Percentiles rank a stretch among this genome's conserved stretches.
phyloP scores from a whole-genome alignment of 2,888 invertebrate genomes.

The Scrobipalpa atriplicella region DNA sequence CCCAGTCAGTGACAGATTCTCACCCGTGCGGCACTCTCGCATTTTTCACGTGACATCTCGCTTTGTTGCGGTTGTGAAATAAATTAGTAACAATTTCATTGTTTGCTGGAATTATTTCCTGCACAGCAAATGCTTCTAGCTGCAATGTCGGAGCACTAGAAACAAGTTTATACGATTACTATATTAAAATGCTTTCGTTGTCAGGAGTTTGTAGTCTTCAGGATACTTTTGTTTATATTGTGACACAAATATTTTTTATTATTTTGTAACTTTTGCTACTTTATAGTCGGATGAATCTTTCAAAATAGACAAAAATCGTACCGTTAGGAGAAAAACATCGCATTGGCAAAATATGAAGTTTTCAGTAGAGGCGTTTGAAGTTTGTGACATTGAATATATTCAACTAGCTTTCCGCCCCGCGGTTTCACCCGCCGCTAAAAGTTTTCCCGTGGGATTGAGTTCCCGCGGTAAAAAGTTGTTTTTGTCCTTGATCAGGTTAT shows the following conservation, averaged over 20 bases:
- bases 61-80: constrained; percentile 80
- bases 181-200: constrained; percentile 34
- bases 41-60: constrained; percentile 82
- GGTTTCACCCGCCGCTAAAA: too few species aligned
- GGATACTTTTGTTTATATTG: background rate
- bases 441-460: too few species aligned
- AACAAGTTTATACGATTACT: constrained; percentile 35
- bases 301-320: too few species aligned
- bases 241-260: background rate
- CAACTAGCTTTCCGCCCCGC: too few species aligned
- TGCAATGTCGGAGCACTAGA: constrained; percentile 32
- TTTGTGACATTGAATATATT: too few species aligned
- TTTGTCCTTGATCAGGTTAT: too few species aligned
- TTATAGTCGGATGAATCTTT: too few species aligned
- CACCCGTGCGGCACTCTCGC: constrained; percentile 61
- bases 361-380: too few species aligned
- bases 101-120: constrained; percentile 74
- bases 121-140: constrained; percentile 29
- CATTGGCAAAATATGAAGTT: too few species aligned
- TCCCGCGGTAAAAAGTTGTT: too few species aligned
- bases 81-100: constrained; percentile 82
- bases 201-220: background rate
- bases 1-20: constrained; percentile 42
- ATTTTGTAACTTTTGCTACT: background rate
- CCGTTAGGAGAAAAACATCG: too few species aligned